phyloP scores from a whole-genome alignment of 2,113 vertebrate genomes.

The Trichechus manatus region DNA sequence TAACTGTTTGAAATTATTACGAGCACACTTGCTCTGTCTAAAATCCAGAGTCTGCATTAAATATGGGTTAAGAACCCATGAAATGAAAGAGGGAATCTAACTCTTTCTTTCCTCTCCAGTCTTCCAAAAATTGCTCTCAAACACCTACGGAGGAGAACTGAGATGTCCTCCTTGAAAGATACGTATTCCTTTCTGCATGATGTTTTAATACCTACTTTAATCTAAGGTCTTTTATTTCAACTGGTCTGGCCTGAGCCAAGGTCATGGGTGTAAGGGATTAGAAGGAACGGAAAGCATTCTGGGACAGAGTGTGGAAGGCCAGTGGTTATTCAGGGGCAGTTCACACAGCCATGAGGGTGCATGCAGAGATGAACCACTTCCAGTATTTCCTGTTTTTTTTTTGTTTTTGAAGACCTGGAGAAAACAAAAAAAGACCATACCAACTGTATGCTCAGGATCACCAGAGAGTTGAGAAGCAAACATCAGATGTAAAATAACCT shows the following conservation, averaged over 20 bases:
- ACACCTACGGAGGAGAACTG: constrained; percentile 62
- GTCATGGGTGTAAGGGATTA: background rate
- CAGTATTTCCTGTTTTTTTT: background rate
- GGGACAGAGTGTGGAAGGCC: too few relatives aligned
- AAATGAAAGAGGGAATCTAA: constrained; percentile 91
- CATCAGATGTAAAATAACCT: background rate
- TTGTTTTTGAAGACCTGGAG: background rate
- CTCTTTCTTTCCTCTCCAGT: constrained; percentile 85
- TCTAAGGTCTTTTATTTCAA: constrained; percentile 41
- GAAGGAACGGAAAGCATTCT: background rate
- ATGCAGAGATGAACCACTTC: background rate
- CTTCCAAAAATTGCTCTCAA: constrained; percentile 81
- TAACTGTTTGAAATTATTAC: constrained; percentile 98
- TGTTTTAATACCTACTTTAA: constrained; percentile 81
- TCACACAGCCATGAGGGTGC: background rate
- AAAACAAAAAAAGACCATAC: too few relatives aligned
- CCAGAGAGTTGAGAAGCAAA: background rate
- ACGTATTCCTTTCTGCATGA: constrained; percentile 67
- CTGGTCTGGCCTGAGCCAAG: rapidly evolving
- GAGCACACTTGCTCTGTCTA: constrained; percentile 91
- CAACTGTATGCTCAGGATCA: background rate
- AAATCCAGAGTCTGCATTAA: constrained; percentile 92
- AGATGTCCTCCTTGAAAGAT: constrained; percentile 60
- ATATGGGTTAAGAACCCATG: constrained; percentile 96
- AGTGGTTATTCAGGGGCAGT: background rate